Evolutionary conservation across 2,113 vertebrate genomes (phyloP), one percentile per base, ranked within the genome.

Genomic region (Peucedramus taeniatus): DNA sequence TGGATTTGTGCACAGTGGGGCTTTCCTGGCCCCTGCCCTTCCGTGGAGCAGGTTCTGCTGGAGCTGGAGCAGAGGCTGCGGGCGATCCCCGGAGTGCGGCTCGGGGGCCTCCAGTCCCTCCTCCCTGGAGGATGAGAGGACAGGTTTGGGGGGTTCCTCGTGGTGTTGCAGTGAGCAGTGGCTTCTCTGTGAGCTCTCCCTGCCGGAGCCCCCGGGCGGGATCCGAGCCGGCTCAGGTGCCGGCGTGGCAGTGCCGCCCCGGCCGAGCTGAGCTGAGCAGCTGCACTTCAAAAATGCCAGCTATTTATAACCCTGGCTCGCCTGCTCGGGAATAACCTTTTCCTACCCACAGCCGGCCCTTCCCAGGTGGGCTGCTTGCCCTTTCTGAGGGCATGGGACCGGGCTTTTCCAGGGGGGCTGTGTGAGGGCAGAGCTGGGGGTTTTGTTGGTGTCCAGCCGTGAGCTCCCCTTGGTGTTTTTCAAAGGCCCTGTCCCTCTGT

Each of bases 241-340:
- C 30, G 93, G 51, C 42, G 49, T 94, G 94, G 95, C 94, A 93
- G 47, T 33, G 93, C 77, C 0, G 71, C 57, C 74, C 65, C 4
- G 16, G 76, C 86, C 5, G 21, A 75, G 77, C 81, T 8, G 22
- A 81, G 54, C 87, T 3, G 87, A 93, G 95, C 96, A 97, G 96
- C 96, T 96, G 95, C 72, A 3, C 90, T 92, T 64, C 89, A 94
- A 50, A 89, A 87, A 85, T 93, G 89, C 89, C 89, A 72, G 91
- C 93, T 95, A 95, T 96, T 95, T 96, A 94, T 97, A 97, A 82
- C 93, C 87, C 83, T 39, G 63, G 6, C 80, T 70, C 3, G 18
- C 33, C 93, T 87, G 83, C 89, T 71, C 31, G 2, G 60, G 11
- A 87, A 78, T 69, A 94, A 84, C 96, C 94, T 94, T 72, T 71